These are phyloP conservation scores for Trichogramma evanescens DNA, from an alignment of 2,888 invertebrate genomes.

Conservation along the genomic window DNA sequence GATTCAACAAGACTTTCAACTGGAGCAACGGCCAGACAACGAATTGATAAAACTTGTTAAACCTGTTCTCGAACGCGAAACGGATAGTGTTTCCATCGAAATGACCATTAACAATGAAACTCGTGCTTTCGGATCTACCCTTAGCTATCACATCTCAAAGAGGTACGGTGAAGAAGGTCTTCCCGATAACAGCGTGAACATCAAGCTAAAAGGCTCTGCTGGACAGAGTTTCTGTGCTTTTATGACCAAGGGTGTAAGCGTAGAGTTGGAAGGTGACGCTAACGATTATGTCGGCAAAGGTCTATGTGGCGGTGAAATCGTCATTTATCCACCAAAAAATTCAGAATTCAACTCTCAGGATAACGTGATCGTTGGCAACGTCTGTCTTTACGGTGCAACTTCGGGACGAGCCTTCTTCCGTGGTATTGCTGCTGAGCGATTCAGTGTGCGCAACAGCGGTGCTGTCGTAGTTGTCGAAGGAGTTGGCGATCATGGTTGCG, in stretches of 20 bases:
- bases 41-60: constrained; percentile 65
- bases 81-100: constrained; percentile 61
- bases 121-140: constrained; percentile 85
- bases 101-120: constrained; percentile 85
- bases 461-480: constrained; percentile 94
- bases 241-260: constrained; percentile 80
- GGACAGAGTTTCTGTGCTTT: constrained; percentile 99
- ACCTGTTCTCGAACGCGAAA: constrained; percentile 68
- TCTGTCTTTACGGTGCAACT: constrained; percentile 96
- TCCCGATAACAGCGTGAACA: constrained; percentile 73
- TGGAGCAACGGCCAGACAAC: constrained; percentile 78
- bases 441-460: constrained; percentile 97
- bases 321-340: constrained; percentile 84
- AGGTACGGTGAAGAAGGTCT: constrained; percentile 82
- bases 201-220: constrained; percentile 83
- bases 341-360: constrained; percentile 83
- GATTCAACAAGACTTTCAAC: constrained; percentile 73
- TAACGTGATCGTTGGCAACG: constrained; percentile 97
- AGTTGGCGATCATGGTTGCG: constrained; percentile 98
- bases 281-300: constrained; percentile 98
- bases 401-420: constrained; percentile 89
- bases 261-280: constrained; percentile 90
- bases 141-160: constrained; percentile 91
- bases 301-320: constrained; percentile 87
- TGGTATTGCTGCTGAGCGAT: constrained; percentile 95